Base-by-base conservation (phyloP, 2,797 vertebrate genomes). In the Acomys russatus region DNA sequence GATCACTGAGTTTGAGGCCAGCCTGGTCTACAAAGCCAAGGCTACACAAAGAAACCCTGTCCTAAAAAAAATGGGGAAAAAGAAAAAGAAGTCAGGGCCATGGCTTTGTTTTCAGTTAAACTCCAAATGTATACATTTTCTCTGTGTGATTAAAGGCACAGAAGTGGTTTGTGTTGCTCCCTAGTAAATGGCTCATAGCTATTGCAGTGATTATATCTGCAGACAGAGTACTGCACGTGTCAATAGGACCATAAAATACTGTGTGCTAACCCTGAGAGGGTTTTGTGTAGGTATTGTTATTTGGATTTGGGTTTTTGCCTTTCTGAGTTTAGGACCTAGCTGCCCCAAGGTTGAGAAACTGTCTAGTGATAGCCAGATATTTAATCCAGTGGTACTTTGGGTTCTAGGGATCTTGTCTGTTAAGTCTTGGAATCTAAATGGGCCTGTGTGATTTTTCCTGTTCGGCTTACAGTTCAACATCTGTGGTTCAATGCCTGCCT, bases 391-490 rank as follows among this genome's bases (percentile, higher is more conserved):
- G 10, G 68, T 30, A 11, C 6, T 49, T 15, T 9, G n/a, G 6
- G 59, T 44, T 33, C 12, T n/a, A 12, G 92, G 84, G 30, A 17
- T 61, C 63, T 63, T 51, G 4, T 44, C 6, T 15, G 3, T 25
- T 8, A 25, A 22, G 38, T 49, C 12, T 0, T 0, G 0, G 2
- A 18, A 68, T 20, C 63, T 79, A 9, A 88, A 20, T 18, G 18
- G 0, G 3, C 3, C 0, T 10, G 33, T 20, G 1, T 33, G 30
- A 68, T 84, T 84, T 83, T 91, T 6, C 0, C 82, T 6, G 9
- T 79, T 74, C 14, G 80, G 3, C 54, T 79, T n/a, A 4, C 97
- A 99, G 99, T 96, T 99, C 79, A 99, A 99, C 63, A 99, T 99
- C 97, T 99, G 99, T 93, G 98, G 98, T 6, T 51, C 97, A 0